Evolutionary conservation across 2,113 vertebrate species (phyloP).

Genomic region (Leptobrachium ailaonicum): DNA sequence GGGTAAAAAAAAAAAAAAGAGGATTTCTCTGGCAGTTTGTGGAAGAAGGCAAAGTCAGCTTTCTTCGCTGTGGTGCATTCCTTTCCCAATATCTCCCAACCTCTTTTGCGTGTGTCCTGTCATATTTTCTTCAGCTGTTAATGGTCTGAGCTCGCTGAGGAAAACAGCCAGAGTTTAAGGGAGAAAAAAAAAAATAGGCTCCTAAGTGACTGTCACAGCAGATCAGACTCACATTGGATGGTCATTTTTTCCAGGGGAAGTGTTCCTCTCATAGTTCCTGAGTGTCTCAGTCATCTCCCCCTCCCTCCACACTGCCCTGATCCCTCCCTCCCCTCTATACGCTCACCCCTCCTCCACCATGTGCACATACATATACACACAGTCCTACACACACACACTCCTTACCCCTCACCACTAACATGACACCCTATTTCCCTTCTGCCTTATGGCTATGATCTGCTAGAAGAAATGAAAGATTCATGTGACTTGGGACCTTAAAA

Average conservation of each 20-base stretch:
- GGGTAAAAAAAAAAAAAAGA: conserved; percentile 28
- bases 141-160: conserved; percentile 76
- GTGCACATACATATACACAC: conserved; percentile 41
- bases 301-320: conserved; percentile 54
- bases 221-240: conserved; percentile 75
- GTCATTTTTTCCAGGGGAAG: conserved; percentile 79
- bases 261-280: conserved; percentile 73
- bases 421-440: conserved; percentile 19
- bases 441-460: conserved; percentile 74
- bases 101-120: conserved; percentile 77
- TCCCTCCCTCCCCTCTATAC: conserved; percentile 53
- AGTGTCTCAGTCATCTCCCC: conserved; percentile 63
- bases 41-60: conserved; percentile 65
- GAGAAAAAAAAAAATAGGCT: conserved; percentile 72
- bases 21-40: conserved; percentile 57
- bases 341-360: conserved; percentile 46
- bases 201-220: conserved; percentile 87
- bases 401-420: conserved; percentile 49
- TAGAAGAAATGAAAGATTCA: conserved; percentile 87
- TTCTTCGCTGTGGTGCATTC: conserved; percentile 66
- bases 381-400: conserved; percentile 47
- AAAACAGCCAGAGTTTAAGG: conserved; percentile 78
- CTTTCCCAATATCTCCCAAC: conserved; percentile 68
- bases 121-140: conserved; percentile 87
- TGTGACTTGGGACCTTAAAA: conserved; percentile 85